Evolutionary conservation across 2,113 vertebrate species (phyloP).

Genomic region (Guaruba guarouba): DNA sequence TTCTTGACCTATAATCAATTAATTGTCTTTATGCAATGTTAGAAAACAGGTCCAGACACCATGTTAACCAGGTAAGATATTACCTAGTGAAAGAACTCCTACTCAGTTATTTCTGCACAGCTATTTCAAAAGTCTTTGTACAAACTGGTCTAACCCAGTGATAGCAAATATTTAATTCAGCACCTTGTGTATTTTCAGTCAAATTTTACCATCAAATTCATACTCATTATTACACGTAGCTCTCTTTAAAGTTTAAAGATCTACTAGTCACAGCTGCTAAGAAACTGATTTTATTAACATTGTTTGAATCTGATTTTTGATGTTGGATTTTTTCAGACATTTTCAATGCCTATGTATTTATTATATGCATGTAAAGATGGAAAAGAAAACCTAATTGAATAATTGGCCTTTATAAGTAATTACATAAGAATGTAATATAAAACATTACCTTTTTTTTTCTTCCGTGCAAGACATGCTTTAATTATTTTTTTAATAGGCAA

Average conservation of each 20-base stretch:
- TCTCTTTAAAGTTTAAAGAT: not conserved
- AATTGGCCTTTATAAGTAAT: not conserved
- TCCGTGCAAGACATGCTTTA: not conserved
- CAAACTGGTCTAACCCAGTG: not conserved
- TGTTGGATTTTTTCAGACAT: not conserved
- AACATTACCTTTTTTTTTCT: fast-evolving
- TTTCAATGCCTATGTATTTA: not conserved
- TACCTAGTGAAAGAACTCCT: not conserved
- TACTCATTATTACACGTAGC: not conserved
- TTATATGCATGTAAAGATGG: not conserved
- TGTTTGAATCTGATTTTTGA: not conserved
- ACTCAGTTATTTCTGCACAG: not conserved
- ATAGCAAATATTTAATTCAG: not conserved
- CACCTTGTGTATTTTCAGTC: not conserved
- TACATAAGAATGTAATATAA: not conserved
- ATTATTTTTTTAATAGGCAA: not conserved
- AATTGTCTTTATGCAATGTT: not conserved
- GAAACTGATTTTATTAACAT: not conserved
- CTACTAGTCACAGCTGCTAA: not conserved
- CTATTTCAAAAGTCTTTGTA: not conserved
- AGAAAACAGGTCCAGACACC: not conserved
- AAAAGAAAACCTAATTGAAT: not conserved
- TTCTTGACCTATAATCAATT: not conserved
- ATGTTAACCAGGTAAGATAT: not conserved
- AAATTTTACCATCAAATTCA: not conserved